Base-by-base conservation (phyloP, 2,888 invertebrate species). In the Drosophila histrio region DNA sequence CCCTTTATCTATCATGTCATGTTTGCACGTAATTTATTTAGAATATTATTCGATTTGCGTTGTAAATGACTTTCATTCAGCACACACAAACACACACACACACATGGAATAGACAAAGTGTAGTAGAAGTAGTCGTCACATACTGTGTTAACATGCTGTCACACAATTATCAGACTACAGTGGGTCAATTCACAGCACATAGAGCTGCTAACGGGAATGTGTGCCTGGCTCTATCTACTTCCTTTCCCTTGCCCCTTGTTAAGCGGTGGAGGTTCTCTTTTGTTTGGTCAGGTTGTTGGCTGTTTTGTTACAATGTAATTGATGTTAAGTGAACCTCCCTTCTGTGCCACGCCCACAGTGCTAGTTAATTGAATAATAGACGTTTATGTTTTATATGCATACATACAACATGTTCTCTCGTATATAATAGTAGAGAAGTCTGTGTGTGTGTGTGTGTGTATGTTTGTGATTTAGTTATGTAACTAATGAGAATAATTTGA, bases 41-140 rank as follows among this genome's bases (percentile, higher is more conserved):
- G 82, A 84, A 84, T 78, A 87, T 81, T 79, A 81, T 87, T 87
- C 87, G 79, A 83, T 83, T 83, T 83, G 85, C 68, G 76, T 73
- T 75, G 65, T 84, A 84, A 83, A 84, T 81, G 79, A 78, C 72
- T 81, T 87, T 71, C 72, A 78, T 81, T 80, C 63, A 77, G 34
- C 54, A 52, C 54, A 39, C 19, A 39, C 22, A 30, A 21, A 8
- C 24, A 49, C 34, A 39, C 28, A 32, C 9, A 38, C 49, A 61
- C 36, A 43, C 38, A 39, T 50, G 43, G 17, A 9, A 34, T 22
- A 38, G 21, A 61, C 53, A 57, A 47, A 47, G 30, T 19, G 28
- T 26, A n/a, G n/a, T n/a, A n/a, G n/a, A n/a, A 44, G 62, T 34
- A 56, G 57, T 69, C 41, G 60, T 66, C 53, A 68, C 77, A 68